Evolutionary conservation across 2,888 invertebrate species (phyloP).

Genomic region (Thymelicus acteon): DNA sequence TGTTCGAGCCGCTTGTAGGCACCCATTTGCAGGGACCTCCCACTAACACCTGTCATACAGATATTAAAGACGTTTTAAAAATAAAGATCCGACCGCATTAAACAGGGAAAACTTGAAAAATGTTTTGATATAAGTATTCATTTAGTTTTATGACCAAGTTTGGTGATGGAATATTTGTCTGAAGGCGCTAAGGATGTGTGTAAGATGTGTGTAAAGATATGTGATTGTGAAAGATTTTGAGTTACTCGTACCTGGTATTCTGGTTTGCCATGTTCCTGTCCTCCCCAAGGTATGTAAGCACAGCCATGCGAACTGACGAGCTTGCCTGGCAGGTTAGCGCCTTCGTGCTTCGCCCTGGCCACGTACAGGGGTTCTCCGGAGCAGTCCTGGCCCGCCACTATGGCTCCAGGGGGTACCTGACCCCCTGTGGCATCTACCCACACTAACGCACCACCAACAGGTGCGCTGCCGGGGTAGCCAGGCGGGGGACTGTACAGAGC

Average conservation of each 20-base stretch:
- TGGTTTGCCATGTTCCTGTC: constrained; percentile 89
- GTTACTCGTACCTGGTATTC: constrained; percentile 87
- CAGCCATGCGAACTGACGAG: constrained; percentile 90
- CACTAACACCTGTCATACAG: constrained; percentile 76
- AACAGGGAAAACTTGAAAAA: too few relatives aligned
- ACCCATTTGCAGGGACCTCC: constrained; percentile 89
- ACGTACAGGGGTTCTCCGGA: constrained; percentile 87
- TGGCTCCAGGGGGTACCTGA: constrained; percentile 89
- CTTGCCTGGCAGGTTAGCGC: constrained; percentile 93
- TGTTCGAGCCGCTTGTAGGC: constrained; percentile 86
- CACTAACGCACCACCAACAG: constrained; percentile 63
- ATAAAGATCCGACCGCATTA: too few relatives aligned
- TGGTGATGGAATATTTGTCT: too few relatives aligned
- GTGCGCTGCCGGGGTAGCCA: constrained; percentile 52
- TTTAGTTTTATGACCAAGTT: too few relatives aligned
- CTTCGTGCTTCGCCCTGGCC: constrained; percentile 90
- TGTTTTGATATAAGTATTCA: too few relatives aligned
- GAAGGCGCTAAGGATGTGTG: too few relatives aligned
- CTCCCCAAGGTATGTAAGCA: constrained; percentile 93
- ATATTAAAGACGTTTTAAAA: too few relatives aligned
- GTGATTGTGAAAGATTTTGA: too few relatives aligned
- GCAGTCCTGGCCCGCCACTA: constrained; percentile 86
- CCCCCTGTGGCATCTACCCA: constrained; percentile 87
- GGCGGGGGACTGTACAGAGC: constrained; percentile 66
- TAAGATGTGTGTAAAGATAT: too few relatives aligned